A percentile compares a stretch with the other conserved stretches of the same genome.
Conservation (phyloP, 1,140 invertebrate species). For the Euwallacea similis region DNA sequence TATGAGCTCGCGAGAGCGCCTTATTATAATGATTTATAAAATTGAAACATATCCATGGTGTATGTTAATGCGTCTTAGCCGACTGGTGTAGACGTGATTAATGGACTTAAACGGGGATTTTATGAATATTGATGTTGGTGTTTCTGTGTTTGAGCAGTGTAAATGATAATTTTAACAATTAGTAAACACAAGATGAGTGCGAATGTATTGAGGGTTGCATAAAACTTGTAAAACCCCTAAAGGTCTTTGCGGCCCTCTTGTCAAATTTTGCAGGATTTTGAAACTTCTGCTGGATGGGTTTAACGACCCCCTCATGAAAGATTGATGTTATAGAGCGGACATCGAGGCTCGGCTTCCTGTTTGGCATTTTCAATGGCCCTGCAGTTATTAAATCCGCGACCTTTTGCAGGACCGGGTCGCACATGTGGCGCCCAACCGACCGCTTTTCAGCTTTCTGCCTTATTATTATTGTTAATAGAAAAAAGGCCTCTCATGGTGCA, state of each 20-base stretch:
- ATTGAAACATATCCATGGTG: conserved; percentile 17
- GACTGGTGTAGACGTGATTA: neutral
- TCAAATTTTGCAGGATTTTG: too few relatives aligned
- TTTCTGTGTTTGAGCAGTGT: too few relatives aligned
- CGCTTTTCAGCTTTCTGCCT: neutral
- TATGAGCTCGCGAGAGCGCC: neutral
- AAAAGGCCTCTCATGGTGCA: neutral
- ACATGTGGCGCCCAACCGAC: neutral
- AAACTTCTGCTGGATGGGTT: too few relatives aligned
- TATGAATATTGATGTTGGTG: too few relatives aligned
- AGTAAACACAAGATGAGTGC: too few relatives aligned
- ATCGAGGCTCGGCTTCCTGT: neutral
- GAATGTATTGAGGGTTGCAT: too few relatives aligned
- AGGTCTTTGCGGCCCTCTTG: too few relatives aligned
- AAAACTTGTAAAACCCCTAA: too few relatives aligned
- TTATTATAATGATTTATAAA: conserved; percentile 34
- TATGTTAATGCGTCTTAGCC: neutral
- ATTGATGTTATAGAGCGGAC: neutral
- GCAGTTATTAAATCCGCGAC: conserved; percentile 3
- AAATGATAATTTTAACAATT: too few relatives aligned
- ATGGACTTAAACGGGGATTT: neutral
- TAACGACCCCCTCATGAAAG: too few relatives aligned
- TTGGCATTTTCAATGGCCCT: neutral
- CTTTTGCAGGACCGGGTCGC: neutral
- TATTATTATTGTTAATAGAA: neutral